Conservation (phyloP, 1,140 invertebrate genomes). For the Heliconius eleuchia region DNA sequence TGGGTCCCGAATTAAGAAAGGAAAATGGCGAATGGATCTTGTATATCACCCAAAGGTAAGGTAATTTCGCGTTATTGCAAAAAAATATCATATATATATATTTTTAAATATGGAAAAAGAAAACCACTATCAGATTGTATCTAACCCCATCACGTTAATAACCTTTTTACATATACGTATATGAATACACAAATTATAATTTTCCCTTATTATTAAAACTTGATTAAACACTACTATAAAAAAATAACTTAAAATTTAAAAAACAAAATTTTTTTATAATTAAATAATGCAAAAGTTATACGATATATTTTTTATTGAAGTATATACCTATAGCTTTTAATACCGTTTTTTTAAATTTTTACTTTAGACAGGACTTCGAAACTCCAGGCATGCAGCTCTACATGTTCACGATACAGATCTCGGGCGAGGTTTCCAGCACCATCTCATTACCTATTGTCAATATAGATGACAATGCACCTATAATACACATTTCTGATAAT, state of each 20-base stretch:
- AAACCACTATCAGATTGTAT: too few species aligned
- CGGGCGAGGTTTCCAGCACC: conserved; percentile 38
- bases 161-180: too few species aligned
- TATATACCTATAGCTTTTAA: too few species aligned
- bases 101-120: neutral
- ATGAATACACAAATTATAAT: too few species aligned
- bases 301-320: too few species aligned
- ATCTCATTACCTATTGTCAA: conserved; percentile 73
- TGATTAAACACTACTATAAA: too few species aligned
- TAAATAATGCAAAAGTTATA: too few species aligned
- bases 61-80: neutral
- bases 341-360: neutral
- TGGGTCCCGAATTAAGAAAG: conserved; percentile 55
- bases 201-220: too few species aligned
- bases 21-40: conserved; percentile 58
- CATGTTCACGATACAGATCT: conserved; percentile 60
- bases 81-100: neutral
- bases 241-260: too few species aligned
- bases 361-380: conserved; percentile 80
- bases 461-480: conserved; percentile 80
- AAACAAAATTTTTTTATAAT: too few species aligned
- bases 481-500: conserved; percentile 67
- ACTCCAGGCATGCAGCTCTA: conserved; percentile 67
- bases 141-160: too few species aligned
- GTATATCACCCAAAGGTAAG: conserved; percentile 60